Evolutionary conservation across 2,113 vertebrate genomes (phyloP).

Genomic region (Copsychus sechellarum): DNA sequence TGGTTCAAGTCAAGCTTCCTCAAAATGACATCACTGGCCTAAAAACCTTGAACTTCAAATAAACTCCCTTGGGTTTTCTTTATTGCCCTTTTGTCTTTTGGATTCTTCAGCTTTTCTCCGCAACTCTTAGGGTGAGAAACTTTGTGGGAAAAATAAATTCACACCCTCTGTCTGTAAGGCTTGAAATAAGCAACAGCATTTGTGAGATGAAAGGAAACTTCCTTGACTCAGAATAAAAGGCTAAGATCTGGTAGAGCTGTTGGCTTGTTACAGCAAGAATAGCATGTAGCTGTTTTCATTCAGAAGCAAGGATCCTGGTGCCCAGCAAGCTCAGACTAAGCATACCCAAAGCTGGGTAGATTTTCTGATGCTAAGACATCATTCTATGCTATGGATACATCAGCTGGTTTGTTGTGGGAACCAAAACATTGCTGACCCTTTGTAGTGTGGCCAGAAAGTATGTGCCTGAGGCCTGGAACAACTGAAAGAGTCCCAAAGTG

Average conservation of each 20-base stretch:
- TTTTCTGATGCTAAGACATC: neutral
- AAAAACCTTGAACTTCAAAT: neutral
- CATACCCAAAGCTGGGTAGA: neutral
- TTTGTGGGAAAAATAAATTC: neutral
- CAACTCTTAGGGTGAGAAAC: neutral
- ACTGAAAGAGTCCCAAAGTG: neutral
- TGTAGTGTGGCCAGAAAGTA: neutral
- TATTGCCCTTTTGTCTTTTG: neutral
- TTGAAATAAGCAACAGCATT: neutral
- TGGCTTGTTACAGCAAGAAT: neutral
- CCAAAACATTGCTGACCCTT: neutral
- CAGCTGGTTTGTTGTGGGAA: neutral
- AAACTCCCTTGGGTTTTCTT: neutral
- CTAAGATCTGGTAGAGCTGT: neutral
- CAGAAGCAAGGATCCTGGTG: neutral
- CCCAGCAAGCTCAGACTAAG: neutral
- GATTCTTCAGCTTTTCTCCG: neutral
- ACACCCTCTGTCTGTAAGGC: neutral
- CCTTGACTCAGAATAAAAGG: neutral
- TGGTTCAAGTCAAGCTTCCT: neutral
- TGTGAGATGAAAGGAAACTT: neutral
- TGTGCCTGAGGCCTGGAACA: neutral
- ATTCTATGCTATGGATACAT: neutral
- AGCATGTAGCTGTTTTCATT: neutral
- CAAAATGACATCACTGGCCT: neutral